Conservation (phyloP, 2,888 invertebrate species). For the Andrena chrysosceles region DNA sequence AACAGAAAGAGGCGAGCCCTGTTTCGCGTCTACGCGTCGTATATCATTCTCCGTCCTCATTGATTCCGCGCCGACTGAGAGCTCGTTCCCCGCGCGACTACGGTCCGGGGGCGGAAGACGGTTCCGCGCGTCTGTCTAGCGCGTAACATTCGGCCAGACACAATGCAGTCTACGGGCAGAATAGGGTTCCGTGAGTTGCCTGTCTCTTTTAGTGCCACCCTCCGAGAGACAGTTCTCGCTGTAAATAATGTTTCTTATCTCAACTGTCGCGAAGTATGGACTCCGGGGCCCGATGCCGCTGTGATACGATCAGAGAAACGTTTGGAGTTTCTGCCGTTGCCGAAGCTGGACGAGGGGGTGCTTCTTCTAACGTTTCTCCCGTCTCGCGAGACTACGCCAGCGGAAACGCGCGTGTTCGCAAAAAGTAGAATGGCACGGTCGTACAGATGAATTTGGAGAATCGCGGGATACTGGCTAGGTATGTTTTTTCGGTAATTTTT, state of each 20-base stretch:
- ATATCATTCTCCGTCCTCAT: constrained; percentile 78
- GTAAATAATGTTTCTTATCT: constrained; percentile 66
- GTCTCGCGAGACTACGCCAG: not conserved
- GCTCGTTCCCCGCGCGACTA: constrained; percentile 28
- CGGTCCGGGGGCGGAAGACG: constrained; percentile 25
- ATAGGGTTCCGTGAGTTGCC: constrained; percentile 39
- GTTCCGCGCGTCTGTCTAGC: constrained; percentile 2
- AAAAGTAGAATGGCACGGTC: no score
- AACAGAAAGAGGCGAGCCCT: constrained; percentile 78
- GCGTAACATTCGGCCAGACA: constrained; percentile 50
- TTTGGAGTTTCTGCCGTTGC: constrained; percentile 41
- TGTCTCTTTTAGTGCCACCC: constrained; percentile 51
- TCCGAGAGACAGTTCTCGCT: constrained; percentile 44
- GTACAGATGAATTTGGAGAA: not conserved
- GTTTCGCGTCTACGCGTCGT: constrained; percentile 80
- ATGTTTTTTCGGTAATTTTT: constrained; percentile 1
- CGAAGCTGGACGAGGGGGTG: constrained; percentile 24
- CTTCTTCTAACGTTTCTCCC: constrained; percentile 35
- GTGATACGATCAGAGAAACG: constrained; percentile 52
- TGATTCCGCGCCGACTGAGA: constrained; percentile 73
- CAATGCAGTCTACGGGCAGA: constrained; percentile 54
- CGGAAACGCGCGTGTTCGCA: not conserved
- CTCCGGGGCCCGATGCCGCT: constrained; percentile 39
- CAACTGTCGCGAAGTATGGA: constrained; percentile 59
- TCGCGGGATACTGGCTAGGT: constrained; percentile 1